phyloP scores from a whole-genome alignment of 1,140 invertebrate species.

The Drosophila grimshawi region DNA sequence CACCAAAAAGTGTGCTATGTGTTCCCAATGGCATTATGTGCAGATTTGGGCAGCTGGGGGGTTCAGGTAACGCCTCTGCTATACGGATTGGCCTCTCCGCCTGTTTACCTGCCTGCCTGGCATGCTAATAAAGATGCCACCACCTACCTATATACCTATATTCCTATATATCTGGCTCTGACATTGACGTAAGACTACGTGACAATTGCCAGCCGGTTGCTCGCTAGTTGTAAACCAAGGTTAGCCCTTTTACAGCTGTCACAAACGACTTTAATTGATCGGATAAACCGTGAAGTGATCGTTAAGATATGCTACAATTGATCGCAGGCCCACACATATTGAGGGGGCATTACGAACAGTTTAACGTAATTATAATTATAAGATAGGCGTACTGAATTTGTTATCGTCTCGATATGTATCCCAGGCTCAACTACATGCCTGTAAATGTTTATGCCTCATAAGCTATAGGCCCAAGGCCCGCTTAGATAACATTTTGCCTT shows the following conservation, averaged over 20 bases:
- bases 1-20: too few relatives aligned
- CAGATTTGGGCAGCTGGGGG: conserved; percentile 16
- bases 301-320: conserved; percentile 18
- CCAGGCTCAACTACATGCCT: background rate
- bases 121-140: conserved; percentile 71
- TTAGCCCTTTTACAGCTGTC: conserved; percentile 56
- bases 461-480: background rate
- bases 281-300: conserved; percentile 26
- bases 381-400: background rate
- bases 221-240: conserved; percentile 49
- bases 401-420: conserved; percentile 5
- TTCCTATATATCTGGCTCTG: conserved; percentile 1
- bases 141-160: conserved; percentile 17
- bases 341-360: background rate
- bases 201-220: conserved; percentile 31
- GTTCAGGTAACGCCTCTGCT: conserved; percentile 12
- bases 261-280: conserved; percentile 41
- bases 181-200: conserved; percentile 75
- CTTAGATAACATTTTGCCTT: background rate
- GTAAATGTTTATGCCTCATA: background rate
- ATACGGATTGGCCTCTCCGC: conserved; percentile 25
- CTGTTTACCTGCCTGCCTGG: conserved; percentile 35
- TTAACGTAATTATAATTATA: background rate
- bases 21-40: background rate
- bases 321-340: conserved; percentile 12